Percentiles rank a stretch among this genome's conserved stretches.
Evolutionary conservation across 2,113 vertebrate genomes (phyloP).

Genomic region (Eidolon helvum): DNA sequence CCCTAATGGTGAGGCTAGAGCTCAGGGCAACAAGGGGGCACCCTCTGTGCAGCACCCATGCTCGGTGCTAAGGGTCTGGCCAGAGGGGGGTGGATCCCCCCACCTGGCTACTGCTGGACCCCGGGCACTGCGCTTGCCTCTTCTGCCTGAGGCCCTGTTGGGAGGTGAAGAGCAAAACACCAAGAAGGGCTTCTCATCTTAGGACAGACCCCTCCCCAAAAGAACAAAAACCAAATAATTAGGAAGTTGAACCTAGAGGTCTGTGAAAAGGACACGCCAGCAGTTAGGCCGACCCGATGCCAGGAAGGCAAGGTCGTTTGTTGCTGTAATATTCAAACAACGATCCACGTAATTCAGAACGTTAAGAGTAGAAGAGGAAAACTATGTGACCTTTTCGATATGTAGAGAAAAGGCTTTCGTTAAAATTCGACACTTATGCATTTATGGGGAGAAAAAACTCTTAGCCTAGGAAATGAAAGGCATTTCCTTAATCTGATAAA

Average conservation of each 20-base stretch:
- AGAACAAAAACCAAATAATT: fast-evolving
- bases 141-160: too few relatives aligned
- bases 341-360: too few relatives aligned
- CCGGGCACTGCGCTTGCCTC: not conserved
- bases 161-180: too few relatives aligned
- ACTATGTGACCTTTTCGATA: fast-evolving
- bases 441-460: not conserved
- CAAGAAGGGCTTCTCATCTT: too few relatives aligned
- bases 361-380: not conserved
- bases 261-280: fast-evolving
- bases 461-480: not conserved
- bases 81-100: not conserved
- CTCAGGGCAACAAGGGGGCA: too few relatives aligned
- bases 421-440: not conserved
- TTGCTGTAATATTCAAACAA: not conserved
- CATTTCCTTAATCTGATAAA: not conserved
- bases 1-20: fast-evolving
- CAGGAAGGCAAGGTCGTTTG: not conserved
- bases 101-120: fast-evolving
- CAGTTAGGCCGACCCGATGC: fast-evolving
- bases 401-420: not conserved
- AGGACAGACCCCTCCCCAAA: not conserved
- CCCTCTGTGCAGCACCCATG: too few relatives aligned
- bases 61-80: not conserved
- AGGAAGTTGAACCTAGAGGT: not conserved